Base-by-base conservation (phyloP, 1,140 invertebrate species). In the Contarinia nasturtii region DNA sequence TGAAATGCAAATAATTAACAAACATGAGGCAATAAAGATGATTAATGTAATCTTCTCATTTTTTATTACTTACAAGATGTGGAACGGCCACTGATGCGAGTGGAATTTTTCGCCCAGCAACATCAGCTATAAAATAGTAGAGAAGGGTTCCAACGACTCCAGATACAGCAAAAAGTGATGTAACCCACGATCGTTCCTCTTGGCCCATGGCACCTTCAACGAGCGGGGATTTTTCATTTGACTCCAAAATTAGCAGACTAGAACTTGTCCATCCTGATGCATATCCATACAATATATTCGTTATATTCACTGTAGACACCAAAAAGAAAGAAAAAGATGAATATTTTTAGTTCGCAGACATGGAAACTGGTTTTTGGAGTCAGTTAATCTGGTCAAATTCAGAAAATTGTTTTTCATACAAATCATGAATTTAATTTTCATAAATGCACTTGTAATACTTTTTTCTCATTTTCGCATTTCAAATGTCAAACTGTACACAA, bases 71-170 rank as follows among this genome's bases (percentile, higher is more conserved):
- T 41, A 66, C 54, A 11, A 65, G 51, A 48, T 65, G 58, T 0
- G 68, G 68, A 5, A 60, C 20, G 0, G 57, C 57, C 10, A 64
- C n/a, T n/a, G 48, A 0, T 60, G n/a, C 20, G 67, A 69, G 53
- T 7, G 65, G 58, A 17, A 55, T 59, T 54, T 72, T 75, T 1
- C 74, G 55, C 17, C 77, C 77, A 33, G 70, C 52, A 54, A 64
- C 66, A 45, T 81, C 74, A 1, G 75, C 69, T 20, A 72, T 54
- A 51, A 67, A 66, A 2, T 63, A 74, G 18, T 67, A 65, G 1
- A 71, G 40, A 2, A 70, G 51, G 37, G 63, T 68, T 17, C 70
- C 70, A 5, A 68, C 55, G 2, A 74, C 46, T 0, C 62, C 67
- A 2, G 71, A 72, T 17, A 74, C 48, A 10, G 71, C 63, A 14